These are phyloP conservation scores for Neocrepidodera transversa DNA, from an alignment of 2,888 invertebrate species.

Conservation along the genomic window DNA sequence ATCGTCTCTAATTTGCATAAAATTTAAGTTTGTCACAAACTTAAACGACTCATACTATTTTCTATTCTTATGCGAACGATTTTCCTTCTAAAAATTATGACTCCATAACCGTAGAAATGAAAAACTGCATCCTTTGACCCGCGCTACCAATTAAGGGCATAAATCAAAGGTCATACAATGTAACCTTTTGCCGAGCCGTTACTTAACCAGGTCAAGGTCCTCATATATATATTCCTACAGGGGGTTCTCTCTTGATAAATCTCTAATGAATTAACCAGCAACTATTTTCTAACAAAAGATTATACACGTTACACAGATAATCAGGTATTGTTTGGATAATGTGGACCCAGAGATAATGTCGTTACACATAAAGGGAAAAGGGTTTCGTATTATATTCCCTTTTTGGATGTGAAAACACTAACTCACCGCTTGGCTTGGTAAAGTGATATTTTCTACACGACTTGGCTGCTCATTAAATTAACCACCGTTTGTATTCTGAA, in stretches of 20 bases:
- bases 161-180: conserved; percentile 15
- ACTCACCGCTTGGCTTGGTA: conserved; percentile 1
- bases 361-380: conserved; percentile 28
- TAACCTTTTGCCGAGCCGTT: conserved; percentile 22
- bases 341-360: conserved; percentile 28
- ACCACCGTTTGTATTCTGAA: neutral
- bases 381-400: conserved; percentile 21
- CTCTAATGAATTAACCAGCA: conserved; percentile 27
- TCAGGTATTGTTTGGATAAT: conserved; percentile 30
- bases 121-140: conserved; percentile 14
- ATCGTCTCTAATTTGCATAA: too few relatives aligned
- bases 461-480: neutral
- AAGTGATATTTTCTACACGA: conserved; percentile 8
- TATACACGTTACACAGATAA: conserved; percentile 27
- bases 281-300: conserved; percentile 31
- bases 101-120: neutral
- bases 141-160: conserved; percentile 14
- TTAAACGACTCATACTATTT: too few relatives aligned
- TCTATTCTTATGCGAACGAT: too few relatives aligned
- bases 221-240: conserved; percentile 3
- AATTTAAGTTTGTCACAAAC: too few relatives aligned
- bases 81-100: neutral
- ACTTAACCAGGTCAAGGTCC: conserved; percentile 25
- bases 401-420: conserved; percentile 11
- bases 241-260: conserved; percentile 23